Conservation (phyloP, 1,140 invertebrate genomes). For the Lasioglossum albipes region DNA sequence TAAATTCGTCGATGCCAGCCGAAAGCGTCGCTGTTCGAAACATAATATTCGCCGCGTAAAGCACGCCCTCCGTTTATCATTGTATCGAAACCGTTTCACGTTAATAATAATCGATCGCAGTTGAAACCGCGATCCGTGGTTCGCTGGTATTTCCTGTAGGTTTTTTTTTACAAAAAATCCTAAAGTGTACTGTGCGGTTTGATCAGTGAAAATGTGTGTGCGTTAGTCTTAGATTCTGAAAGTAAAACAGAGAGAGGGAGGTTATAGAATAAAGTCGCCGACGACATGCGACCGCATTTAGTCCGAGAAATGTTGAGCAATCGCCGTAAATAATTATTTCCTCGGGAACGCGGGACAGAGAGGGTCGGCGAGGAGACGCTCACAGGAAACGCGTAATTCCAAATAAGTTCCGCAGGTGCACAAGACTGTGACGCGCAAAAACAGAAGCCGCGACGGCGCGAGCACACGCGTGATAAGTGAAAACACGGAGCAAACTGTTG, state of each 20-base stretch:
- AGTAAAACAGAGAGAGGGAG: no score
- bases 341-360: conserved; percentile 27
- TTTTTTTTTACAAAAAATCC: no score
- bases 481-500: background rate
- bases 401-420: conserved; percentile 55
- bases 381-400: conserved; percentile 53
- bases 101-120: no score
- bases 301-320: background rate
- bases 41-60: background rate
- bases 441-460: conserved; percentile 8
- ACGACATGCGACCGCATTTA: background rate
- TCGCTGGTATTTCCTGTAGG: no score
- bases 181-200: no score
- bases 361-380: conserved; percentile 29
- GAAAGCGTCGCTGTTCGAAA: background rate
- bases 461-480: background rate
- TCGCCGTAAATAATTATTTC: conserved; percentile 31
- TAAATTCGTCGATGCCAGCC: conserved; percentile 1
- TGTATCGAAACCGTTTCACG: no score
- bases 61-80: no score
- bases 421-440: conserved; percentile 42
- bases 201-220: no score
- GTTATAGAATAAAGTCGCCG: background rate
- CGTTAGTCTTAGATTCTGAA: no score
- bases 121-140: no score